Evolutionary conservation across 2,888 invertebrate genomes (phyloP), one percentile per base, ranked within the genome.

Genomic region (Pediacus dermestoides): DNA sequence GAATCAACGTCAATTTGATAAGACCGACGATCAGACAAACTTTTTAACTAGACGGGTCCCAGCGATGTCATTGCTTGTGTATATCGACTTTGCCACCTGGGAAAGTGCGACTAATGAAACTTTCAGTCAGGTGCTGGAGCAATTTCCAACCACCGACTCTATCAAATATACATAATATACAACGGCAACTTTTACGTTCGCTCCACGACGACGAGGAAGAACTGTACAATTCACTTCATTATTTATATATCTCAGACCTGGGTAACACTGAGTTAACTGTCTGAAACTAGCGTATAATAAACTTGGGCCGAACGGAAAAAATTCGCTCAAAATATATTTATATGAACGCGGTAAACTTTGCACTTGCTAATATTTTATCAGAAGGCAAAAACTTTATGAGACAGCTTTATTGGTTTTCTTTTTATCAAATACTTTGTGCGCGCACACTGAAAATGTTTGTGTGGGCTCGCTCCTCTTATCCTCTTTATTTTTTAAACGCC

Each of bases 1-100:
- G 9, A 28, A 28, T 47, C 43, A 35, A 37, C 37, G 50, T 52
- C 54, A 46, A 42, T 49, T 52, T 48, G 46, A 45, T 42, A 50
- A 52, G 52, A 49, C 37, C 52, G 49, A 52, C 46, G 52, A 54
- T 52, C 49, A 50, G 52, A 48, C 48, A 46, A 44, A 50, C 50
- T 44, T 52, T 44, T 46, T 48, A 52, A 50, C 45, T 50, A 48
- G 44, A 43, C 39, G 45, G 44, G 47, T 44, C 49, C 46, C 34
- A 42, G 37, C 44, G 40, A 37, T 34, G 6, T 15, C 42, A 39
- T 35, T 42, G 18, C 28, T 28, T n/a, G n/a, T n/a, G n/a, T 37
- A 49, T 45, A 46, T 48, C 44, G 31, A 28, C 33, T 32, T 16
- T 16, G 44, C 45, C 54, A 42, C 50, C 42, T 41, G 54, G 48